Evolutionary conservation across 1,140 invertebrate genomes (phyloP), one percentile per base, ranked within the genome.

Genomic region (Drosophila pallidifrons): DNA sequence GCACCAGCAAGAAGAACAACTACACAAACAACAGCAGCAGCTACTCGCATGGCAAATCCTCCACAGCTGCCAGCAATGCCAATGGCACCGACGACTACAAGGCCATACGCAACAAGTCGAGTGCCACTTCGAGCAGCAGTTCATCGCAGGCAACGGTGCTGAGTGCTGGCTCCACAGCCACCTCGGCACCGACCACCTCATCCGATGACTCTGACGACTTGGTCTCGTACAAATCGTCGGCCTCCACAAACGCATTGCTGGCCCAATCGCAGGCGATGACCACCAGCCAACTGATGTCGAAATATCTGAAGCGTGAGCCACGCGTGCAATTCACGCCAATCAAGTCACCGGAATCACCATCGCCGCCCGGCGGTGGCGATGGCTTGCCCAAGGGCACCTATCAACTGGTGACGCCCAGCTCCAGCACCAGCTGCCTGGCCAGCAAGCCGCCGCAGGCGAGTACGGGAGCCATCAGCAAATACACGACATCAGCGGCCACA

Each of bases 241-340:
- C 91, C 2, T 92, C 91, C 5, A 92, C 91, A 0, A 92, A 92
- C 59, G 91, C 91, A 1, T 47, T 92, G 57, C 58, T 92, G 55
- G 91, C 91, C 1, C 91, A 92, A 47, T 92, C 91, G 3, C 91
- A 92, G 75, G 91, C 91, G 30, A 92, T 92, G 91, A 92, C 91
- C 61, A 92, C 91, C 49, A 85, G 91, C 7, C 91, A 92, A 51
- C 72, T 92, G 45, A 92, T 92, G 91, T 92, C 91, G 1, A 92
- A 92, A 49, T 92, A 92, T 77, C 68, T 92, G 4, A 92, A 92
- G 58, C 78, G 91, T 5, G 91, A 92, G 49, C 91, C 91, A 11
- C 77, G 91, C 3, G 91, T 92, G 1, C 88, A 92, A 49, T 92
- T 92, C 3, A 92, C 91, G 15, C 91, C 91, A 0, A 92, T 92